Evolutionary conservation across 92 coral and sea anemone species (phyloP).

Genomic region (Epizoanthus fatuus): DNA sequence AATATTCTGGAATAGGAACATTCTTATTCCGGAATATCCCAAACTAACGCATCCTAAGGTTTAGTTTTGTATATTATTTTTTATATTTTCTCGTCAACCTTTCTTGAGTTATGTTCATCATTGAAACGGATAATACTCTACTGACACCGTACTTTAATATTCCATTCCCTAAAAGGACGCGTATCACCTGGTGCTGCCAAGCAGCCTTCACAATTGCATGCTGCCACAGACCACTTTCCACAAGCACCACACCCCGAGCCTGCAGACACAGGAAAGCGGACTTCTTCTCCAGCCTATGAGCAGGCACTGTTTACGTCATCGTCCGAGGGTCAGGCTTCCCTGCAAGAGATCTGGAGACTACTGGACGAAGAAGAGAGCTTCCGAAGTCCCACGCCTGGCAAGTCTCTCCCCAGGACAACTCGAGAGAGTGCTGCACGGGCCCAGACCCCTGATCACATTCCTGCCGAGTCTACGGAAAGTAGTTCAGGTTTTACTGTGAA

Average conservation of each 20-base stretch:
- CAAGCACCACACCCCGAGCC: slow-evolving; percentile 45
- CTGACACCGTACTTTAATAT: background rate
- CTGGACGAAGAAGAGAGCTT: slow-evolving; percentile 95
- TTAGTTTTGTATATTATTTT: too few relatives aligned
- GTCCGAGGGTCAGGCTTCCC: slow-evolving; percentile 94
- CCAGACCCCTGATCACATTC: slow-evolving; percentile 76
- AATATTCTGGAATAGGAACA: too few relatives aligned
- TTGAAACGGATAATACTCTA: too few relatives aligned
- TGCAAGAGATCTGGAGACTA: slow-evolving; percentile 98
- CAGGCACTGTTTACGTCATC: slow-evolving; percentile 90
- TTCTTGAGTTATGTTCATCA: too few relatives aligned
- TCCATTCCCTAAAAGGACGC: slow-evolving; percentile 1
- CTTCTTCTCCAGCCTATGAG: slow-evolving; percentile 64
- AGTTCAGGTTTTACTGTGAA: slow-evolving; percentile 87
- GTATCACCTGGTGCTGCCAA: background rate
- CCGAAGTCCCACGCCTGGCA: slow-evolving; percentile 81
- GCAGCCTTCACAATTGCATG: slow-evolving; percentile 2
- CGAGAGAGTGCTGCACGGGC: slow-evolving; percentile 33
- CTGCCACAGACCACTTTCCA: slow-evolving; percentile 39
- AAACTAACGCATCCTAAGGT: too few relatives aligned
- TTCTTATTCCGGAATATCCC: too few relatives aligned
- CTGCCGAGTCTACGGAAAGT: slow-evolving; percentile 62
- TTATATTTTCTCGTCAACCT: too few relatives aligned
- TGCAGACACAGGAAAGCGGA: slow-evolving; percentile 62
- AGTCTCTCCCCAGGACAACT: slow-evolving; percentile 47